phyloP scores from a whole-genome alignment of 2,888 invertebrate species.

The Onthophagus sagittarius region DNA sequence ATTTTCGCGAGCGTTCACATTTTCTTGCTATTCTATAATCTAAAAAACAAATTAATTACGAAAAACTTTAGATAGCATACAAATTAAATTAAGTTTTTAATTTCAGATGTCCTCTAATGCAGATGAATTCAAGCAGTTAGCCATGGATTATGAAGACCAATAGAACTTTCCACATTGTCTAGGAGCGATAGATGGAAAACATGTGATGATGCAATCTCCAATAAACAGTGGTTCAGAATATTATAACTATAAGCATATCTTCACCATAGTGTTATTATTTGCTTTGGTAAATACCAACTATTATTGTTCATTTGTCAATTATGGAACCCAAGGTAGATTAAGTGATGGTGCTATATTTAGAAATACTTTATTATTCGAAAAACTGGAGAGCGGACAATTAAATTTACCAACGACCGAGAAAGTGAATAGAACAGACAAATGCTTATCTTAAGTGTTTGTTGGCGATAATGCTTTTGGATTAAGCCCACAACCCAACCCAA shows the following conservation, averaged over 20 bases:
- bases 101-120: constrained; percentile 1
- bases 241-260: constrained; percentile 36
- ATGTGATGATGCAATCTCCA: constrained; percentile 35
- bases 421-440: not conserved
- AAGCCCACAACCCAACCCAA: no score
- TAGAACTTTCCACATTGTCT: no score
- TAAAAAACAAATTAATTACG: no score
- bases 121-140: constrained; percentile 26
- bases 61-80: no score
- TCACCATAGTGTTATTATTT: constrained; percentile 18
- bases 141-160: constrained; percentile 30
- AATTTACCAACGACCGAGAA: no score
- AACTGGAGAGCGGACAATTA: no score
- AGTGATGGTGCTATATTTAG: constrained; percentile 6
- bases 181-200: constrained; percentile 36
- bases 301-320: constrained; percentile 23
- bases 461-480: constrained; percentile 2
- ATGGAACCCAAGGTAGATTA: constrained; percentile 20
- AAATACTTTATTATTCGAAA: not conserved
- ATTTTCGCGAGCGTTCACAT: no score
- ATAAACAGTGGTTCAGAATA: constrained; percentile 31
- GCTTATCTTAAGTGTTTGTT: not conserved
- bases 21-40: no score
- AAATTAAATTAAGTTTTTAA: no score
- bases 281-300: constrained; percentile 18